phyloP scores from a whole-genome alignment of 2,797 vertebrate species.

The Hippocampus kuda region DNA sequence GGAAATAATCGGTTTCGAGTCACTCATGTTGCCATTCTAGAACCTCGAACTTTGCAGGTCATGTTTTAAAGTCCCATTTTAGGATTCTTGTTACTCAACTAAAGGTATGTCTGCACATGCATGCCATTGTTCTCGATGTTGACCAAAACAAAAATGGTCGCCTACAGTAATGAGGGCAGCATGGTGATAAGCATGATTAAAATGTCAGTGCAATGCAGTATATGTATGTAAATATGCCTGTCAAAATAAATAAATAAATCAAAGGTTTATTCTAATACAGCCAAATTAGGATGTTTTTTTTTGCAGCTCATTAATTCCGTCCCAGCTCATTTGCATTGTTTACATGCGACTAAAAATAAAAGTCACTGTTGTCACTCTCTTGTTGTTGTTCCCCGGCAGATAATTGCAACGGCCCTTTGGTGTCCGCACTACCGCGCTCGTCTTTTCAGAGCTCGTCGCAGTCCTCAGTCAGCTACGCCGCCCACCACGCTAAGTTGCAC shows the following conservation, averaged over 20 bases:
- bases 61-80: too few species aligned
- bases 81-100: neutral
- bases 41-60: neutral
- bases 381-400: conserved; percentile 60
- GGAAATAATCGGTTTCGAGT: neutral
- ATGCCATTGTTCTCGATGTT: neutral
- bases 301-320: conserved; percentile 1
- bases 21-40: neutral
- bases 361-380: conserved; percentile 3
- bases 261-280: conserved; percentile 3
- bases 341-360: conserved; percentile 7
- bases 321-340: conserved; percentile 9
- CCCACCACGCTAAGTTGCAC: conserved; percentile 84
- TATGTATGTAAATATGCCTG: neutral
- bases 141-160: neutral
- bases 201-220: neutral
- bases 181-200: conserved; percentile 1
- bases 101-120: neutral
- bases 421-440: conserved; percentile 71
- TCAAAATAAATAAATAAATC: neutral
- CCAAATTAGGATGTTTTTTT: neutral
- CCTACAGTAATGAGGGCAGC: neutral
- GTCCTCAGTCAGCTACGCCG: conserved; percentile 76
- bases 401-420: conserved; percentile 81
- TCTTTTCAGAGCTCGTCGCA: conserved; percentile 89